These are phyloP conservation scores for Stratiolaelaps scimitus DNA, from an alignment of 1,140 invertebrate species.

Conservation along the genomic window DNA sequence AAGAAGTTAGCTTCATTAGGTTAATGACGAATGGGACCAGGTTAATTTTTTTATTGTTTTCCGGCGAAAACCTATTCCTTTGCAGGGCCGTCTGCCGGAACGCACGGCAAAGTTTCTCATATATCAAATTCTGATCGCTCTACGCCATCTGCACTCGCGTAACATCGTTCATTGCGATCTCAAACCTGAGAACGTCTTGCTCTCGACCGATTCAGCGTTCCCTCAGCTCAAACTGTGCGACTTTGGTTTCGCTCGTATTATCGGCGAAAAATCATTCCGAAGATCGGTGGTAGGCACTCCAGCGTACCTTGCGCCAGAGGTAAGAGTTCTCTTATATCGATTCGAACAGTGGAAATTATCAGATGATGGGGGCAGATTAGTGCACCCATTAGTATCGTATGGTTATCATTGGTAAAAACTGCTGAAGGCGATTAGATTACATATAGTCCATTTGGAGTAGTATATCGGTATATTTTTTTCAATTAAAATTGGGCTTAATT, in stretches of 20 bases:
- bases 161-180: conserved; percentile 56
- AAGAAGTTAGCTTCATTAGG: no score
- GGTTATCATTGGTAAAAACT: conserved; percentile 35
- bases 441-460: no score
- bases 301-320: conserved; percentile 44
- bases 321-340: conserved; percentile 30
- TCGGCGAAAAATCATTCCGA: conserved; percentile 47
- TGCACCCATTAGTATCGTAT: no score
- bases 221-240: conserved; percentile 46
- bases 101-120: conserved; percentile 91
- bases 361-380: conserved; percentile 2
- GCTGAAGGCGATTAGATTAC: no score
- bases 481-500: no score
- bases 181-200: conserved; percentile 47
- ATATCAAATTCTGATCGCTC: conserved; percentile 56
- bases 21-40: no score
- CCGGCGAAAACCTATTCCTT: conserved; percentile 55
- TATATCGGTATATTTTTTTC: no score
- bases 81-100: conserved; percentile 70
- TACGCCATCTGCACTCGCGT: conserved; percentile 88
- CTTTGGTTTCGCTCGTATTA: conserved; percentile 54
- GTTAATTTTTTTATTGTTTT: conserved; percentile 38
- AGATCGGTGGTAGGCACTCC: conserved; percentile 45
- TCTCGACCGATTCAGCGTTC: conserved; percentile 38
- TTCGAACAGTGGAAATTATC: background rate